These are phyloP conservation scores for Coreius guichenoti DNA, from an alignment of 2,797 vertebrate species.

Conservation along the genomic window DNA sequence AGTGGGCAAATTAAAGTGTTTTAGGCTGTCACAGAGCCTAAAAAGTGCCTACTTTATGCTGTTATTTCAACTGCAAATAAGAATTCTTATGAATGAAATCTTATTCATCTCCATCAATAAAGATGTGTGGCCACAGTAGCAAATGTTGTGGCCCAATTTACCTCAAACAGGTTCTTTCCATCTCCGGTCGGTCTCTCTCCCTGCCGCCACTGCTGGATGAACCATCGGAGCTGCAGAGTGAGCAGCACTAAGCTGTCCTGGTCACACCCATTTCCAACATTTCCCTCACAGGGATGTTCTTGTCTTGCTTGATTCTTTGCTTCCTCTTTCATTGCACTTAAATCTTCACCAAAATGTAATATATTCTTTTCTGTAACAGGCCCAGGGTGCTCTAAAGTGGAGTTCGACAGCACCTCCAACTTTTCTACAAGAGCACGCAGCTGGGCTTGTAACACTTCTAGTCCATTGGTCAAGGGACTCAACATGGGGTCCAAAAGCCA, in stretches of 20 bases:
- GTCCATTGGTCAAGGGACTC: slow-evolving; percentile 81
- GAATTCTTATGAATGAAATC: not conserved
- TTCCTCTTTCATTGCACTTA: slow-evolving; percentile 55
- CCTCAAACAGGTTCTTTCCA: slow-evolving; percentile 85
- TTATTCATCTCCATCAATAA: not conserved
- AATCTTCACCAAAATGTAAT: slow-evolving; percentile 57
- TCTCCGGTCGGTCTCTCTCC: slow-evolving; percentile 80
- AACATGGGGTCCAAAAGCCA: slow-evolving; percentile 74
- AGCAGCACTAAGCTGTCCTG: slow-evolving; percentile 85
- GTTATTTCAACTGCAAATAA: not conserved
- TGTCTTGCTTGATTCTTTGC: slow-evolving; percentile 54
- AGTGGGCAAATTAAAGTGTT: not conserved
- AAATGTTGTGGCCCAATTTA: slow-evolving; percentile 61
- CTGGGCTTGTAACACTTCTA: slow-evolving; percentile 89
- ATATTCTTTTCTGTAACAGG: slow-evolving; percentile 10
- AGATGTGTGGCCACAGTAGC: not conserved
- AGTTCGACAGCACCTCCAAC: slow-evolving; percentile 76
- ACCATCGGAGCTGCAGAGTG: slow-evolving; percentile 89
- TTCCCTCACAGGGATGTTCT: slow-evolving; percentile 40
- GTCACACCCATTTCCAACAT: slow-evolving; percentile 64
- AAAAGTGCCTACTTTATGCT: not conserved
- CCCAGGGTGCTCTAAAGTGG: slow-evolving; percentile 37
- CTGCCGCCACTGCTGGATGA: slow-evolving; percentile 89
- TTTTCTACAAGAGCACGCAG: slow-evolving; percentile 82
- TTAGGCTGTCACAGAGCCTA: not conserved